These are phyloP conservation scores for Lamellibrachia luymesi DNA, from an alignment of 1,140 invertebrate species.

Conservation along the genomic window DNA sequence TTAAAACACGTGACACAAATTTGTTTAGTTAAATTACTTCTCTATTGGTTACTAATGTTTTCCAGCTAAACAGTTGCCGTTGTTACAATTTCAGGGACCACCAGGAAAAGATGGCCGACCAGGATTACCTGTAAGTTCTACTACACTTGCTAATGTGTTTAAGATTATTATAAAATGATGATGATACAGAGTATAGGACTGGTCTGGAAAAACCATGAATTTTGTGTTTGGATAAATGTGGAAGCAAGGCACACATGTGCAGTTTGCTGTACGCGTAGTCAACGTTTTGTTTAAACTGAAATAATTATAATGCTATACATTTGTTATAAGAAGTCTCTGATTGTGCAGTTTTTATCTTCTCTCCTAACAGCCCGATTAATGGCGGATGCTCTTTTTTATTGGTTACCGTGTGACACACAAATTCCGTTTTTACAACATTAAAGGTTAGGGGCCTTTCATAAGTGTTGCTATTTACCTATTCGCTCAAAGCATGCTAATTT, in stretches of 20 bases:
- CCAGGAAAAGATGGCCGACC: slow-evolving; percentile 17
- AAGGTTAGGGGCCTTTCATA: neutral
- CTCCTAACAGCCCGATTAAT: neutral
- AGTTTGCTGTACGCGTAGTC: too few species aligned
- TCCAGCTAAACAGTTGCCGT: too few species aligned
- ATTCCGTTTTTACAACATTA: neutral
- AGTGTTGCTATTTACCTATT: too few species aligned
- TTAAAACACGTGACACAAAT: too few species aligned
- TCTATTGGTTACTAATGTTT: too few species aligned
- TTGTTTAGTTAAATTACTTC: too few species aligned
- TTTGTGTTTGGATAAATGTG: neutral
- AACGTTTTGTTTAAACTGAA: neutral
- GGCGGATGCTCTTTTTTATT: neutral
- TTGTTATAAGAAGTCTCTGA: neutral
- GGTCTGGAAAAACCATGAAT: neutral
- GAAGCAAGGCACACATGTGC: neutral
- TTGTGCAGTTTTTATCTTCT: neutral
- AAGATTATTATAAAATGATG: neutral
- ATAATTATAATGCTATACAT: neutral
- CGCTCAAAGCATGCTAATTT: too few species aligned
- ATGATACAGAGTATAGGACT: neutral
- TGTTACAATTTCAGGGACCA: slow-evolving; percentile 1
- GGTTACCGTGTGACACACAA: neutral
- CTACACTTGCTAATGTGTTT: neutral
- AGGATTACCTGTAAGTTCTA: slow-evolving; percentile 16